phyloP scores from a whole-genome alignment of 2,113 vertebrate species.

The Arothron firmamentum region DNA sequence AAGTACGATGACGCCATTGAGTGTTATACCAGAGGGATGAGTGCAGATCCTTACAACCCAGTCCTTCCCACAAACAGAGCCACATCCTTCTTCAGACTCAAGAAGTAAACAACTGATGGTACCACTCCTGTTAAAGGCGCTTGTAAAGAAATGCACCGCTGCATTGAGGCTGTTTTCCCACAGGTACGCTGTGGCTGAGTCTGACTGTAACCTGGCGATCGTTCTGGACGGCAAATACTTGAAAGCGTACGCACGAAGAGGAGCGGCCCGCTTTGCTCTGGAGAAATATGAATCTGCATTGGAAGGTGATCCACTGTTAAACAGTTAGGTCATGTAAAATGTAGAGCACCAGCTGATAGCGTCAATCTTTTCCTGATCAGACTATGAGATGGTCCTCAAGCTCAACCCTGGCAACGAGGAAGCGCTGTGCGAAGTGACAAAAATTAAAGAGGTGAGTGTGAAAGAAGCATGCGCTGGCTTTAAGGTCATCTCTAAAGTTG shows the following conservation, averaged over 20 bases:
- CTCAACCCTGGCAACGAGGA: conserved; percentile 85
- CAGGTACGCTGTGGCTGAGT: conserved; percentile 90
- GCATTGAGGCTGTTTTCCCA: neutral
- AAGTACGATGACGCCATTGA: conserved; percentile 89
- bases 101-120: conserved; percentile 77
- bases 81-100: conserved; percentile 85
- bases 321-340: neutral
- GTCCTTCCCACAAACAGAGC: conserved; percentile 91
- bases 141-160: neutral
- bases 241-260: conserved; percentile 86
- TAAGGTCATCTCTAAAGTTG: fast-evolving
- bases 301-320: conserved; percentile 74
- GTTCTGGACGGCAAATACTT: conserved; percentile 83
- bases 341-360: neutral
- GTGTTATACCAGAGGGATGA: conserved; percentile 92
- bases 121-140: neutral
- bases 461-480: fast-evolving
- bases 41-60: conserved; percentile 86
- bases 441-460: conserved; percentile 78
- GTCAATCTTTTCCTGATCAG: conserved; percentile 54
- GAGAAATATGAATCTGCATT: conserved; percentile 83
- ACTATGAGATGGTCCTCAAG: conserved; percentile 87
- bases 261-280: conserved; percentile 81
- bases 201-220: conserved; percentile 93
- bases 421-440: conserved; percentile 84